Conservation (phyloP, 2,113 vertebrate genomes). For the Maccullochella peelii region DNA sequence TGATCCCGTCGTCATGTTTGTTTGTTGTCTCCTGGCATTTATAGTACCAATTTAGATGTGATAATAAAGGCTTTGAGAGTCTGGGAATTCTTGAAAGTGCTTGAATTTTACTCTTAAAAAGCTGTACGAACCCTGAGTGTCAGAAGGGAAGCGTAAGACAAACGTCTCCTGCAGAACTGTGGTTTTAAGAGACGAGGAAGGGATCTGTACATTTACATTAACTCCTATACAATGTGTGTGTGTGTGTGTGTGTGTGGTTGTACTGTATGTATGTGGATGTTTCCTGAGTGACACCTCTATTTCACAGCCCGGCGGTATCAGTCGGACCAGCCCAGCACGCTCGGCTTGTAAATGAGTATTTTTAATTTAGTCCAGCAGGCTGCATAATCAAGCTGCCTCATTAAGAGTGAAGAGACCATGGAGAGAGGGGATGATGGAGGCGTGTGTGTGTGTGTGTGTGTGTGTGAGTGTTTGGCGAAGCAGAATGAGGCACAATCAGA, state of each 20-base stretch:
- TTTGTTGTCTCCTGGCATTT: too few relatives aligned
- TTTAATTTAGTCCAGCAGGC: slow-evolving; percentile 71
- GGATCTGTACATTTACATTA: neutral
- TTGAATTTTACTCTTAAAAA: too few relatives aligned
- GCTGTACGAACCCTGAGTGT: neutral
- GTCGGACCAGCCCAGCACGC: slow-evolving; percentile 36
- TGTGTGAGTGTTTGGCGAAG: slow-evolving; percentile 15
- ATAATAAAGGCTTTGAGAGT: too few relatives aligned
- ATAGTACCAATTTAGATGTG: too few relatives aligned
- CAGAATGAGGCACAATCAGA: slow-evolving; percentile 48
- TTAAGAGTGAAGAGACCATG: slow-evolving; percentile 65
- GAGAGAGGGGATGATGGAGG: slow-evolving; percentile 46
- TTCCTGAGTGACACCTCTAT: slow-evolving; percentile 18
- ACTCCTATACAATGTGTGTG: neutral
- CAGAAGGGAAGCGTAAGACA: neutral
- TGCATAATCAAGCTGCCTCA: slow-evolving; percentile 64
- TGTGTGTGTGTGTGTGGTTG: slow-evolving; percentile 11
- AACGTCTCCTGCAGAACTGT: neutral
- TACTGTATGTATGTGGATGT: neutral
- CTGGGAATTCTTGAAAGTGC: too few relatives aligned
- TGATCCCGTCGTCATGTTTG: too few relatives aligned
- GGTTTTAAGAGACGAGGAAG: slow-evolving; percentile 9
- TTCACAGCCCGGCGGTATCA: slow-evolving; percentile 28
- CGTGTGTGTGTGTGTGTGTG: slow-evolving; percentile 10
- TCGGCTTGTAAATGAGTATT: slow-evolving; percentile 64